Evolutionary conservation across 2,113 vertebrate species (phyloP), one percentile per base, ranked within the genome.

Genomic region (Delphinapterus leucas): DNA sequence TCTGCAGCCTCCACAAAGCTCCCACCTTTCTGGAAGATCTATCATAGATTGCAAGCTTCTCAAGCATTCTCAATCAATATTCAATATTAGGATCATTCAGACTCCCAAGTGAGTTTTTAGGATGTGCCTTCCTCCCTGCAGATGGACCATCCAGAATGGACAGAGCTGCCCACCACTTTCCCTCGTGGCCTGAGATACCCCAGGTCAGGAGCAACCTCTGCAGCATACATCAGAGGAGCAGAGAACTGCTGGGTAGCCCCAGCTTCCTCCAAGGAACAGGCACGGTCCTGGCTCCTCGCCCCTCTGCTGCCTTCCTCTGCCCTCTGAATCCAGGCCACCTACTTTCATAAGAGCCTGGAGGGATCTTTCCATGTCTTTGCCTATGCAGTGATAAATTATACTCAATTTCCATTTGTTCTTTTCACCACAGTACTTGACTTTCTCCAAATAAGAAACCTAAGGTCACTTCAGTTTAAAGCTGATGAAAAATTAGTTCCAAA

Each of bases 321-420:
- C 49, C 31, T 33, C 38, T 18, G 79, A 58, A 20, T 33, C 44
- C 3, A n/a, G 11, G 9, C 36, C 36, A 77, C 38, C 11, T n/a
- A 44, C 53, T 73, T 92, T 73, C 3, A 0, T 44, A 31, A 82
- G n/a, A 86, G 28, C 53, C n/a, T 10, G 2, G 21, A 68, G 60
- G 13, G 11, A 23, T 23, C 71, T 61, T 36, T 92, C 86, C 41
- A 10, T 15, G n/a, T 58, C 44, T 58, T n/a, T 8, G 60, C 28
- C 61, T 55, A 58, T 68, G 82, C 55, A 47, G 31, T 38, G n/a
- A 89, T 36, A 77, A 38, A 61, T 41, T 61, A 61, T 47, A 25
- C 47, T 76, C 93, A 6, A n/a, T 82, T 81, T 88, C 79, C 33
- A 25, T 76, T 81, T 95, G 83, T 68, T 63, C 77, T 95, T 85